Base-by-base conservation (phyloP, 2,797 vertebrate species). In the Phalloptychus januarius region DNA sequence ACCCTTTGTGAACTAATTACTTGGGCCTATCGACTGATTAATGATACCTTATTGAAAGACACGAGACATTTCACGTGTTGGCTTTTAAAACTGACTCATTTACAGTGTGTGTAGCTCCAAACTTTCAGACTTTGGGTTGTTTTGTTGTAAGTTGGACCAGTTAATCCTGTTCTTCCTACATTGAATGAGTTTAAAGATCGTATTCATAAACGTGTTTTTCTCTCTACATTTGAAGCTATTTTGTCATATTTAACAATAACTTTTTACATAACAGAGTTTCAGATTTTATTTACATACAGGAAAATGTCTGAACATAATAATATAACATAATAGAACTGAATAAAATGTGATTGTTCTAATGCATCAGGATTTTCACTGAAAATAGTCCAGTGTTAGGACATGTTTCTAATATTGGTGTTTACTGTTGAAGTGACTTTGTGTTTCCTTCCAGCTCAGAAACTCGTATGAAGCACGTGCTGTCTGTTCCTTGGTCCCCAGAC, bases 381-480 rank as follows among this genome's bases (percentile, higher is more conserved):
- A 33, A 12, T 7, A n/a, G 58, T 28, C 1, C 15, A n/a, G n/a
- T n/a, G n/a, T n/a, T n/a, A n/a, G n/a, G n/a, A n/a, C n/a, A n/a
- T n/a, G n/a, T n/a, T n/a, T n/a, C n/a, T n/a, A n/a, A n/a, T n/a
- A 1, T 42, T 61, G 28, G 28, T 61, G 16, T 56, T n/a, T 23
- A 44, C 8, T 31, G 42, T 5, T 46, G 31, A 63, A 63, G 46
- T 10, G 12, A 45, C 13, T n/a, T n/a, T 28, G 44, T 46, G 1
- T 82, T 72, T 0, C 48, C 28, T 74, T 36, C 13, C 67, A 95
- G 95, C 79, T 95, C 80, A 91, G 87, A 69, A 86, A 85, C 61
- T 31, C 73, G 0, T 95, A 95, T 87, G 95, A 77, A 87, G 93
- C 4, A 80, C 95, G 76, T 95, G 93, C 91, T 93, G 93, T 74